Evolutionary conservation across 2,888 invertebrate species (phyloP), one percentile per base, ranked within the genome.

Genomic region (Ennomos fuscantarius): DNA sequence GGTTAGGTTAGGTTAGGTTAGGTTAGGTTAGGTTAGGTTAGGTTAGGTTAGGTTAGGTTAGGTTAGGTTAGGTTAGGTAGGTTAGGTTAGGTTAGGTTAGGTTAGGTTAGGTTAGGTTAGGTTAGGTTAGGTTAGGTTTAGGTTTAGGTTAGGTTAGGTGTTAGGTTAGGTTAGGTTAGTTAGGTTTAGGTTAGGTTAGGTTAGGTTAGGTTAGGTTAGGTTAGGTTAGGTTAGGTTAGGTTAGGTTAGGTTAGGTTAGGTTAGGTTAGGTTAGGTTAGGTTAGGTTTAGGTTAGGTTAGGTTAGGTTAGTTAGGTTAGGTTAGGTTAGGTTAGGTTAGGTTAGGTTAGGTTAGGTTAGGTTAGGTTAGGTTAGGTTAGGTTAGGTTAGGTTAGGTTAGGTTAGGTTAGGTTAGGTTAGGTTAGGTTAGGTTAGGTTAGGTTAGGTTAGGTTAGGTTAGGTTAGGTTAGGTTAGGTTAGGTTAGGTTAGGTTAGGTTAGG

Each of bases 181-280:
- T 58, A 57, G 63, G 63, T 62, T 55, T n/a, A n/a, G n/a, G n/a
- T n/a, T n/a, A n/a, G 3, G 3, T 2, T 15, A 3, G 3, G 3
- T 1, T 15, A 15, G 3, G 15, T 15, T 3, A 1, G n/a, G n/a
- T 24, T 24, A 5, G 24, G 24, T 24, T 24, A 24, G 24, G 24
- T 24, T 24, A 24, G 24, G 24, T 24, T 43, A 50, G 48, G 60
- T 49, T 63, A 61, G 56, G 59, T 63, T 24, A 24, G 24, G 24
- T 24, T 51, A 55, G 58, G 59, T 60, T 57, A 62, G 53, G 52
- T 55, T 58, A 57, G 63, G 63, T 62, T 55, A n/a, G 3, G 3
- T 2, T 15, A 3, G 3, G 3, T 1, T 15, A 15, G 3, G 15
- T 15, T 3, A 1, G n/a, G n/a, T 1, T 15, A 24, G 6, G 2